phyloP scores from a whole-genome alignment of 2,113 vertebrate species.

The Microcebus griseorufus region DNA sequence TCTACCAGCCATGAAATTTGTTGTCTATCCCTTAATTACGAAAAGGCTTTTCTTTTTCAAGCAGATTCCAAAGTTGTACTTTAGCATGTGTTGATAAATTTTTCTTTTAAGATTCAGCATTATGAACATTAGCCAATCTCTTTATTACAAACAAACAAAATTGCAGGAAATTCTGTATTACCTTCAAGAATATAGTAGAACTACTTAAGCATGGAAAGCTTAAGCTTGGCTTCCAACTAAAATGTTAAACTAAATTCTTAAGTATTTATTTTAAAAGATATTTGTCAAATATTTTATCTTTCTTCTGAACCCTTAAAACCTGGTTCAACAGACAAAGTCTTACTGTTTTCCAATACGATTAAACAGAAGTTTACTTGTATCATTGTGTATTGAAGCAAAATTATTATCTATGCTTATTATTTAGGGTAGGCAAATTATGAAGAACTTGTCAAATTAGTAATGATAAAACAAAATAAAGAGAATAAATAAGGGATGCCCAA shows the following conservation, averaged over 20 bases:
- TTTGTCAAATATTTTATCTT: constrained; percentile 33
- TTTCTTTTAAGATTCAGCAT: constrained; percentile 30
- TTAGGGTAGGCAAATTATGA: constrained; percentile 7
- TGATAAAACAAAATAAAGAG: background rate
- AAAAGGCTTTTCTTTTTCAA: background rate
- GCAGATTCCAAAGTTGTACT: background rate
- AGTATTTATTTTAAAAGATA: background rate
- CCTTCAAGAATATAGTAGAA: background rate
- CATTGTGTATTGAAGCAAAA: background rate
- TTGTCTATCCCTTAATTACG: background rate
- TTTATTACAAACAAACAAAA: background rate
- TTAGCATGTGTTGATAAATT: background rate
- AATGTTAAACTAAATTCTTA: background rate
- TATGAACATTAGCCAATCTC: background rate
- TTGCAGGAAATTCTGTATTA: background rate
- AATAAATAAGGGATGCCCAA: background rate
- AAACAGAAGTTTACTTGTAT: background rate
- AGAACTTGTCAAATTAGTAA: background rate
- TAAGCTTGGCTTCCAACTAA: background rate
- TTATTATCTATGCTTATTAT: background rate
- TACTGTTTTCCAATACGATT: background rate
- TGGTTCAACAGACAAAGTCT: background rate
- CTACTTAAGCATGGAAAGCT: background rate
- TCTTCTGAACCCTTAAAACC: background rate
- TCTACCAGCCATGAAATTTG: background rate